A percentile compares a stretch with the other conserved stretches of the same genome.
These are phyloP conservation scores for Odontothrips loti DNA, from an alignment of 2,888 invertebrate genomes.

Conservation along the genomic window DNA sequence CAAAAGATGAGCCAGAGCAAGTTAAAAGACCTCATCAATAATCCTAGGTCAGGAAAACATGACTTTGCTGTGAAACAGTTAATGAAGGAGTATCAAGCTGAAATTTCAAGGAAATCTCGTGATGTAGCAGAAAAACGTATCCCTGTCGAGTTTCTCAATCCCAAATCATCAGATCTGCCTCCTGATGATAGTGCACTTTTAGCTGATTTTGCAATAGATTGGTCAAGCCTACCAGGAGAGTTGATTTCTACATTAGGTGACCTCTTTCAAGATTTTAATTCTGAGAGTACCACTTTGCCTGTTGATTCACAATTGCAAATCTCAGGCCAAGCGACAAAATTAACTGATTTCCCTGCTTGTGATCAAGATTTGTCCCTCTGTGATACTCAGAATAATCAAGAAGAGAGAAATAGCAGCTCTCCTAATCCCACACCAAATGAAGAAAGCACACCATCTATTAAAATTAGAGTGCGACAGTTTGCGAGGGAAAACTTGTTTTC, in stretches of 20 bases:
- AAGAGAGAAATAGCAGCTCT: not conserved
- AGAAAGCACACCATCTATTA: not conserved
- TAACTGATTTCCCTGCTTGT: not conserved
- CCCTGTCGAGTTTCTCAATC: not conserved
- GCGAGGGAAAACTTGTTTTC: not conserved
- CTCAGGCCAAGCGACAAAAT: not conserved
- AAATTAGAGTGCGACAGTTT: not conserved
- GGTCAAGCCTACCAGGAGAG: not conserved
- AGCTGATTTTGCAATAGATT: not conserved
- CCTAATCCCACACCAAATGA: not conserved
- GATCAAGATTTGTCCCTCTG: not conserved
- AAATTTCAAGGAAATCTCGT: not conserved
- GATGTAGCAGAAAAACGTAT: not conserved
- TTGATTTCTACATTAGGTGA: not conserved
- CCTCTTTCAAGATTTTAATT: not conserved
- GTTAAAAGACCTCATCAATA: not conserved
- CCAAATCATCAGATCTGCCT: not conserved
- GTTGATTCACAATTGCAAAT: not conserved
- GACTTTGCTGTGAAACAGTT: constrained; percentile 7
- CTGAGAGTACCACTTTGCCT: not conserved
- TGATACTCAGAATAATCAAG: not conserved
- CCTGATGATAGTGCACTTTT: not conserved
- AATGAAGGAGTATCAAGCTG: not conserved
- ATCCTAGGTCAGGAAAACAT: not conserved
- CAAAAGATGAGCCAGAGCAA: not conserved